Base-by-base conservation (phyloP, 2,113 vertebrate genomes). In the Tyto alba region DNA sequence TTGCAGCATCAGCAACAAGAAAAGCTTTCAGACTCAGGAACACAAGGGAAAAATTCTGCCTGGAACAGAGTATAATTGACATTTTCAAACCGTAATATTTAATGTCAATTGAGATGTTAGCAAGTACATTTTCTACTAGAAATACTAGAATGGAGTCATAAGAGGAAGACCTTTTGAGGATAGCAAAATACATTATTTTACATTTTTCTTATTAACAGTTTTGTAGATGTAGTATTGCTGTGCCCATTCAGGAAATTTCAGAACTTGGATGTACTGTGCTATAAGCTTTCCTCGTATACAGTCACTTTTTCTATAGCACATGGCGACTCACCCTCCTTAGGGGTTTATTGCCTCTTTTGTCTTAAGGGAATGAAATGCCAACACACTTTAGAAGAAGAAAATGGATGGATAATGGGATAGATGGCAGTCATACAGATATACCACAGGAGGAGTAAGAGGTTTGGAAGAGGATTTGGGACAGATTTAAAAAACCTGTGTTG, bases 11-110 rank as follows among this genome's bases (percentile, higher is more conserved):
- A 94, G 59, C 80, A 95, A 74, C 72, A 94, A 86, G 56, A 88
- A 88, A 94, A 91, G 73, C 67, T 93, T 95, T 93, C 82, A 85
- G 55, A 67, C n/a, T 93, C 8, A 4, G n/a, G 67, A 91, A 88
- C 75, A 83, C 73, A 95, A 85, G 71, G 73, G 77, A 95, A 64
- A 85, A 94, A 77, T 45, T 93, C 71, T 92, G 71, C 81, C 67
- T 89, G 38, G 94, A 96, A 94, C 41, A 91, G 18, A 73, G 16
- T 0, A 0, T 66, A 95, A 92, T 3, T 86, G 84, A 94, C 76
- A 92, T 81, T 91, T 96, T 89, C 52, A 92, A 93, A 90, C 88
- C 34, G 50, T 56, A 91, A 90, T 78, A 68, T 91, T 95, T 86
- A 93, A 81, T 88, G 69, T 72, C 40, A 88, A 9, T 48, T 72